Evolutionary conservation across 2,888 invertebrate genomes (phyloP).

Genomic region (Gastracanthus pulcherrimus): DNA sequence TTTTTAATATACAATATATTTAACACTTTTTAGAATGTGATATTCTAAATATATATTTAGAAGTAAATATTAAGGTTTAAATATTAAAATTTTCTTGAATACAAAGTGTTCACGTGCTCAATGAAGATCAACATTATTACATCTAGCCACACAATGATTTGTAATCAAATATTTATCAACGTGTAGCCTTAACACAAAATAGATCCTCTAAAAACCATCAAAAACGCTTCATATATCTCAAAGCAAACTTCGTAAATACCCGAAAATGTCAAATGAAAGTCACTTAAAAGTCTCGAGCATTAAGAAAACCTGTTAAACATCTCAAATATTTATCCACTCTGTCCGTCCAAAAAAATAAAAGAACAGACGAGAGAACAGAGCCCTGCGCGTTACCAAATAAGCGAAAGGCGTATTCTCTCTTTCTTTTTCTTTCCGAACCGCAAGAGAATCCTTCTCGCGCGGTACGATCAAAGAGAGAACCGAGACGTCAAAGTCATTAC

Average conservation of each 20-base stretch:
- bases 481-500: constrained; percentile 48
- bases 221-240: constrained; percentile 2
- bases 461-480: constrained; percentile 49
- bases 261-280: neutral
- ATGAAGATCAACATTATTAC: too few relatives aligned
- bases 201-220: neutral
- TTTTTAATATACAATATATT: too few relatives aligned
- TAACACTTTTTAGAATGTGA: neutral
- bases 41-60: too few relatives aligned
- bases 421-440: neutral
- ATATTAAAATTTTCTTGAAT: neutral
- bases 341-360: neutral
- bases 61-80: neutral
- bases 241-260: neutral
- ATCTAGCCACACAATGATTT: constrained; percentile 18
- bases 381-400: constrained; percentile 46
- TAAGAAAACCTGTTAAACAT: constrained; percentile 55
- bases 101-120: too few relatives aligned
- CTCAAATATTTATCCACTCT: constrained; percentile 56
- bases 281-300: constrained; percentile 41
- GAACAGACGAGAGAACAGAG: constrained; percentile 35
- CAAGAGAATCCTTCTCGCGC: constrained; percentile 30
- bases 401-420: constrained; percentile 27
- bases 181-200: neutral
- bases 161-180: constrained; percentile 40